phyloP scores from a whole-genome alignment of 2,797 vertebrate species.

The Rhinoraja longicauda region DNA sequence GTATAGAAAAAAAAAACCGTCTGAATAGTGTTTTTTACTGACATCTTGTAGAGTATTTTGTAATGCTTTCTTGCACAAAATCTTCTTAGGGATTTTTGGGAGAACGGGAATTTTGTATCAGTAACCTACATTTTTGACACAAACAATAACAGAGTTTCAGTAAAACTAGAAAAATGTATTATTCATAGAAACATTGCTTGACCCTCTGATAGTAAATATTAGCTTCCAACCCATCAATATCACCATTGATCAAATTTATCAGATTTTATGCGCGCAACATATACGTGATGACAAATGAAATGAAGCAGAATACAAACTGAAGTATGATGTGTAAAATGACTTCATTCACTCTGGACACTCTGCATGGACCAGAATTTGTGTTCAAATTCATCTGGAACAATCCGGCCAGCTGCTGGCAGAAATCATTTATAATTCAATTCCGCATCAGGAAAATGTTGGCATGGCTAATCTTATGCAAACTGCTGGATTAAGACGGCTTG shows the following conservation, averaged over 20 bases:
- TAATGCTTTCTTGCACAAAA: neutral
- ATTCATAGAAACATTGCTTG: neutral
- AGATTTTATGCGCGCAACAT: neutral
- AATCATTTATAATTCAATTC: constrained; percentile 57
- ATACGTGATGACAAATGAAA: neutral
- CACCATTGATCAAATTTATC: neutral
- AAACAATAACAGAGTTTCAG: neutral
- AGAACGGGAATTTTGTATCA: neutral
- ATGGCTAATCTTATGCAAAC: constrained; percentile 57
- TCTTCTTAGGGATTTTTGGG: neutral
- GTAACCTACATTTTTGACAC: neutral
- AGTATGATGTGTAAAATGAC: neutral
- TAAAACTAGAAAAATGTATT: neutral
- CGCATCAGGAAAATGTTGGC: constrained; percentile 54
- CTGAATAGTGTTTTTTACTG: neutral
- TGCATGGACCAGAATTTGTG: constrained; percentile 45
- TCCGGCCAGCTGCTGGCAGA: constrained; percentile 44
- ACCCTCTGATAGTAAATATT: neutral
- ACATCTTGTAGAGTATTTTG: neutral
- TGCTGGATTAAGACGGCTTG: constrained; percentile 52
- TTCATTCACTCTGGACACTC: constrained; percentile 42
- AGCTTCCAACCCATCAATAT: neutral
- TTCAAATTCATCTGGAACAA: constrained; percentile 47
- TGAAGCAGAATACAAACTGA: neutral
- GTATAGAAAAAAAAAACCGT: neutral